Evolutionary conservation across 1,140 invertebrate genomes (phyloP), one percentile per base, ranked within the genome.

Genomic region (Babylonia areolata): DNA sequence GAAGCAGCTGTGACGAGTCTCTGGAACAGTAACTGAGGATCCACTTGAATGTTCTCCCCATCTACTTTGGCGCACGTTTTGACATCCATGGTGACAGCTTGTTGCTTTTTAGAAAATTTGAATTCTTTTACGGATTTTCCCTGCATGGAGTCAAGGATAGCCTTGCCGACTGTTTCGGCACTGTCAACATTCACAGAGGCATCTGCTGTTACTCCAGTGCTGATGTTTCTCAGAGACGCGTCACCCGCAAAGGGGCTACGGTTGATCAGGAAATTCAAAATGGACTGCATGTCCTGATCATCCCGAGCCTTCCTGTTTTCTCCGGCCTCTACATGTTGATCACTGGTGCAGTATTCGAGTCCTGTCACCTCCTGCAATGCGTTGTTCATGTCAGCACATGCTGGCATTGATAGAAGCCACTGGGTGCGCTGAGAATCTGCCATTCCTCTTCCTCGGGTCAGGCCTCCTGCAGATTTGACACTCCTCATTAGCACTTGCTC

Each of bases 1-100:
- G 46, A 2, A 31, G 69, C 85, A 51, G 84, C n/a, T 42, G 79
- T 86, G 9, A 69, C 46, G 28, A 88, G 40, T 51, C 88, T 37
- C 79, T 90, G 86, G 71, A 89, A 90, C 31, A 90, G 81, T 1
- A 90, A 58, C 71, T 90, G 86, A 23, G 88, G 86, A 69, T 90
- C 88, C 37, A 89, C 69, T 31, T 85, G 54, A 23, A 89, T 71
- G 23, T n/a, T 40, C 3, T 90, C 88, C 15, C 84, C 88, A 86
- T 85, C 85, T 31, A 89, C 75, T 42, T 86, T 84, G 5, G 85
- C 75, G 28, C 20, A n/a, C 33, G 42, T 51, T 80, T 84, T 86
- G 23, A 51, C 69, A n/a, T 82, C 79, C 75, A 89, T 78, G 28
- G 86, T 87, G 28, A 87, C 79, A 20, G 69, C 86, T 73, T 87